Conservation (phyloP, 2,797 vertebrate genomes). For the Prunella strophiata region DNA sequence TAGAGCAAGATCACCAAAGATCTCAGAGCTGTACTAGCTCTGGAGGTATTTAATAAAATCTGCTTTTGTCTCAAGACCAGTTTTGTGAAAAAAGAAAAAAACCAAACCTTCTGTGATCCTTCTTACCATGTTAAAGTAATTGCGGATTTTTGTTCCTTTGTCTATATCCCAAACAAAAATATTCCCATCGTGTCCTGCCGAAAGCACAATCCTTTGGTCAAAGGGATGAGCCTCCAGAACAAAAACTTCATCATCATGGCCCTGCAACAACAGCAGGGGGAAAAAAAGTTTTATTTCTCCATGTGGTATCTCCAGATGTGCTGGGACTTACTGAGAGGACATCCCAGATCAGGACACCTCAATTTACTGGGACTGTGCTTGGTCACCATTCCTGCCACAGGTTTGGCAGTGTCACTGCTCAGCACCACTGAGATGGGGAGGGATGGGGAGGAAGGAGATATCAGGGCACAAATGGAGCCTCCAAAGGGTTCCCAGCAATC, state of each 20-base stretch:
- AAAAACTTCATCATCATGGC: constrained; percentile 97
- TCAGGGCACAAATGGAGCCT: background rate
- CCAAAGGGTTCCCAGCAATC: background rate
- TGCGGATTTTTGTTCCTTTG: constrained; percentile 93
- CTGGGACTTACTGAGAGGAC: background rate
- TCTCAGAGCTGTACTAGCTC: background rate
- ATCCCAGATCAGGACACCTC: background rate
- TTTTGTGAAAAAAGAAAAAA: background rate
- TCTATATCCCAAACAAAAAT: constrained; percentile 96
- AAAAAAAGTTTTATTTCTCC: background rate
- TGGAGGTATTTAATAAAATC: background rate
- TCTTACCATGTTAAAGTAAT: constrained; percentile 98
- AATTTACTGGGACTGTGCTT: background rate
- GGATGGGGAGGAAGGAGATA: background rate
- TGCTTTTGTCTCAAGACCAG: background rate
- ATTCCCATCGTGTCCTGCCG: constrained; percentile 96
- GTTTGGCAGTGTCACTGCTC: background rate
- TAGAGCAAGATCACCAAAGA: background rate
- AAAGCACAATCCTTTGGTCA: constrained; percentile 94
- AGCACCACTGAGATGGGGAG: background rate
- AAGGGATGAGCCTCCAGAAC: constrained; percentile 96
- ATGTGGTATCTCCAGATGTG: background rate
- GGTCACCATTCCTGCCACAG: background rate
- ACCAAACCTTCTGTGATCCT: background rate
- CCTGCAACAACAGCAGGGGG: constrained; percentile 75